Base-by-base conservation (phyloP, 2,797 vertebrate genomes). In the Poecilia wingei region DNA sequence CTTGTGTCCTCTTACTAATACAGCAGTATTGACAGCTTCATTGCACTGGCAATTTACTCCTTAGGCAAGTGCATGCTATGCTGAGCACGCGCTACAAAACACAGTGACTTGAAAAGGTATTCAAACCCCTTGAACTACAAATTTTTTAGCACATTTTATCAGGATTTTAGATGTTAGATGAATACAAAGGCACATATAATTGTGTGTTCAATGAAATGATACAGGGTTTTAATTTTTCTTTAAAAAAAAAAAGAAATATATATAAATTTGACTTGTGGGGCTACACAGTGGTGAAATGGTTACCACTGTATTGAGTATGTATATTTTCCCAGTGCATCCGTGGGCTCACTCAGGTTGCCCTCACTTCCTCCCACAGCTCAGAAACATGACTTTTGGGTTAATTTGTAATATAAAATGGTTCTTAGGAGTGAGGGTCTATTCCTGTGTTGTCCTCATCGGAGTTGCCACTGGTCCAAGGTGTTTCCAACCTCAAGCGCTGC, bases 41-140 rank as follows among this genome's bases (percentile, higher is more conserved):
- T 94, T 91, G 91, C 93, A 91, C 93, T 94, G 91, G 89, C 92
- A 95, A 95, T 95, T 93, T 90, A 89, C 88, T 91, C 88, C 87
- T 89, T n/a, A 41, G 80, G 80, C 72, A 28, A 90, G 84, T 88
- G 83, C 85, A 81, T 79, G 87, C 61, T 43, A 25, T 61, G 14
- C 78, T 75, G 39, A 89, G 78, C 74, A 78, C 66, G 10, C 71
- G 73, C 81, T 66, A 79, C 39, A 9, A 68, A 83, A 78, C 20
- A 91, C 80, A 84, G 20, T 25, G 22, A 41, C 9, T 41, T 25
- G 10, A 3, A 69, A 69, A 43, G 2, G 10, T 43, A 25, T 69
- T 69, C 10, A 69, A 41, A 69, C 10, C 36, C 8, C 66, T 22
- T 69, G 36, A 66, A n/a, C 20, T 22, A 41, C 39, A 41, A 43